phyloP scores from a whole-genome alignment of 2,113 vertebrate genomes.

The Spilogale gracilis region DNA sequence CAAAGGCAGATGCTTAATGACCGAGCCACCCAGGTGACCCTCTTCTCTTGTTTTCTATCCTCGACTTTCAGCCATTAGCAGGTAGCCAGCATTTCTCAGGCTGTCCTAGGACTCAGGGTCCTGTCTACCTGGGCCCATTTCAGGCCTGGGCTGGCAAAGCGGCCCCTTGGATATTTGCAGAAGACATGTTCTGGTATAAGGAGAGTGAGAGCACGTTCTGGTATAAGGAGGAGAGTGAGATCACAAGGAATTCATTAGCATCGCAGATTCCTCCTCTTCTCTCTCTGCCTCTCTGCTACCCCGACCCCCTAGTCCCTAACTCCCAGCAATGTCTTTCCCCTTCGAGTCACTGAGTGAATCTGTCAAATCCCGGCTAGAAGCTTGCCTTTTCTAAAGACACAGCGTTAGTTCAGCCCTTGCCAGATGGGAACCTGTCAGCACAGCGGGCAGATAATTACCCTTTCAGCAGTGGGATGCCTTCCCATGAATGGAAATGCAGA shows the following conservation, averaged over 20 bases:
- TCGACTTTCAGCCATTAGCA: background rate
- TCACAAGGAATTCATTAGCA: slow-evolving; percentile 43
- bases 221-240: background rate
- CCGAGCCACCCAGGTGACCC: too few relatives aligned
- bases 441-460: slow-evolving; percentile 67
- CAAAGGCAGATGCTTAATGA: too few relatives aligned
- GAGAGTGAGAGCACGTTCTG: background rate
- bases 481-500: background rate
- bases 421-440: slow-evolving; percentile 80
- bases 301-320: background rate
- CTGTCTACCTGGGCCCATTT: slow-evolving; percentile 2
- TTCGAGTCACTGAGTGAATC: slow-evolving; percentile 16
- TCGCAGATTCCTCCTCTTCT: background rate
- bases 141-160: slow-evolving; percentile 15
- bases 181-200: background rate
- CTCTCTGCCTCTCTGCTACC: background rate
- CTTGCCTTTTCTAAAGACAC: slow-evolving; percentile 69
- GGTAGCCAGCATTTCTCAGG: background rate
- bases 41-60: background rate
- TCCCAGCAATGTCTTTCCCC: background rate
- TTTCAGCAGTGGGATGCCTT: slow-evolving; percentile 27
- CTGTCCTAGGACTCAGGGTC: background rate
- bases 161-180: background rate
- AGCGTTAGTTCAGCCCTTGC: slow-evolving; percentile 8
- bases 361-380: slow-evolving; percentile 35